Evolutionary conservation across 2,113 vertebrate species (phyloP).

Genomic region (Cheilinus undulatus): DNA sequence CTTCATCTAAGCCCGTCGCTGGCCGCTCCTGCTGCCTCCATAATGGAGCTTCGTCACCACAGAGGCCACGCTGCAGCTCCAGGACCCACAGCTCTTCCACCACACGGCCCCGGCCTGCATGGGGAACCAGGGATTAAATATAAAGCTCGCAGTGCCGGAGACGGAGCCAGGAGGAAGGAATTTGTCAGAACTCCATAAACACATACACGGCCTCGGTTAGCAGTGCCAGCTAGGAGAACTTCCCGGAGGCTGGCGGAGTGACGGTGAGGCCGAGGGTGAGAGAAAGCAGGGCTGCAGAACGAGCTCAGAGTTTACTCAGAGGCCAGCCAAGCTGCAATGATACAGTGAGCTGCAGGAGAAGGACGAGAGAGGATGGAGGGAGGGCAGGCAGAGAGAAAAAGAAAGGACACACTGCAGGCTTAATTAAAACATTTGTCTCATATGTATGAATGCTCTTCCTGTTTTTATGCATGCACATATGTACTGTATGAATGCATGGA

Average conservation of each 20-base stretch:
- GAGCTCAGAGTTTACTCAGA: slow-evolving; percentile 86
- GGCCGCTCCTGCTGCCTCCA: slow-evolving; percentile 52
- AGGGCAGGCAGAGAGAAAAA: slow-evolving; percentile 29
- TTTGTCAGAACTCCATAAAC: slow-evolving; percentile 84
- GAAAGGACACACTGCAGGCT: slow-evolving; percentile 7
- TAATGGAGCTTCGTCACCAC: slow-evolving; percentile 66
- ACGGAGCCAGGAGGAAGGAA: slow-evolving; percentile 79
- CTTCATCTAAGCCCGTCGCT: slow-evolving; percentile 50
- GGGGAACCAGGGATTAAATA: slow-evolving; percentile 77
- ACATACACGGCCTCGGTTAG: slow-evolving; percentile 67
- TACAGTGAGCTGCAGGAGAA: slow-evolving; percentile 75
- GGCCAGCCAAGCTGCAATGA: slow-evolving; percentile 90
- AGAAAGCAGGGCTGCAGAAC: slow-evolving; percentile 73
- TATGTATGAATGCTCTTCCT: neutral
- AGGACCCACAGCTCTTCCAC: slow-evolving; percentile 59
- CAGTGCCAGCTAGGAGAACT: slow-evolving; percentile 74
- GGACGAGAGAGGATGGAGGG: slow-evolving; percentile 47
- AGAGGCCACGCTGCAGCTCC: slow-evolving; percentile 60
- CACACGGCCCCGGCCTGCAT: slow-evolving; percentile 52
- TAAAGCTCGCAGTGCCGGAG: slow-evolving; percentile 68
- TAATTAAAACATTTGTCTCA: neutral
- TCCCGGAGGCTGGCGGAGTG: slow-evolving; percentile 65
- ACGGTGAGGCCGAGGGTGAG: slow-evolving; percentile 67
- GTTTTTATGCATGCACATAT: neutral
- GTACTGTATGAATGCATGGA: neutral